Conservation (phyloP, 2,113 vertebrate species). For the Thunnus maccoyii region DNA sequence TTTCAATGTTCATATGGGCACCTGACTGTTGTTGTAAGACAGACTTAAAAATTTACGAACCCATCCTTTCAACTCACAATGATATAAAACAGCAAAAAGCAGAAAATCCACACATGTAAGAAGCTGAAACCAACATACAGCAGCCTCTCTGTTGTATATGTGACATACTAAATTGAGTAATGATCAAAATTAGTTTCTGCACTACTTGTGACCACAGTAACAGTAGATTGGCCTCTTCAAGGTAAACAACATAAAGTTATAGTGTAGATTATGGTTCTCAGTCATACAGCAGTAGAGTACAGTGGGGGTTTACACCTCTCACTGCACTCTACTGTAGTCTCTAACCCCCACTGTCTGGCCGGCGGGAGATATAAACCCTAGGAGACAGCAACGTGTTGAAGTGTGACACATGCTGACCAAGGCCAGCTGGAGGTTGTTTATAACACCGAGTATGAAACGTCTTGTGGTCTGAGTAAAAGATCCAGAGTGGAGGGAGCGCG, state of each 20-base stretch:
- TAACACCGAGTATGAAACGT: constrained; percentile 58
- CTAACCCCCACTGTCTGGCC: background rate
- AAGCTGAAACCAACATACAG: background rate
- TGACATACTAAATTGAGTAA: background rate
- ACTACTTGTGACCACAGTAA: background rate
- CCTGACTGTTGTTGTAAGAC: too few species aligned
- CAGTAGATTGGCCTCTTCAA: background rate
- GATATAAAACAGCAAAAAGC: background rate
- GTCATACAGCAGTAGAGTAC: background rate
- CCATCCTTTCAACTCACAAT: too few species aligned
- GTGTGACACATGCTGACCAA: constrained; percentile 61
- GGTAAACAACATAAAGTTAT: background rate
- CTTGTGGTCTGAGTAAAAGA: constrained; percentile 33
- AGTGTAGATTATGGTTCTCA: background rate
- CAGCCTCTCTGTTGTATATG: background rate
- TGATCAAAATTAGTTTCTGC: background rate
- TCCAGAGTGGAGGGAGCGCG: constrained; percentile 37
- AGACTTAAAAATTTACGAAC: too few species aligned
- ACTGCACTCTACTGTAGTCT: too few species aligned
- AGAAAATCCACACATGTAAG: background rate
- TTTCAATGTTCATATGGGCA: too few species aligned
- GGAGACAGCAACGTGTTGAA: constrained; percentile 37
- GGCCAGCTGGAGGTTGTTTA: constrained; percentile 82
- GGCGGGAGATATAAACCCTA: constrained; percentile 36
- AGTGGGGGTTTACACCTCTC: background rate